Evolutionary conservation across 2,888 invertebrate species (phyloP).

Genomic region (Chrysina gloriosa): DNA sequence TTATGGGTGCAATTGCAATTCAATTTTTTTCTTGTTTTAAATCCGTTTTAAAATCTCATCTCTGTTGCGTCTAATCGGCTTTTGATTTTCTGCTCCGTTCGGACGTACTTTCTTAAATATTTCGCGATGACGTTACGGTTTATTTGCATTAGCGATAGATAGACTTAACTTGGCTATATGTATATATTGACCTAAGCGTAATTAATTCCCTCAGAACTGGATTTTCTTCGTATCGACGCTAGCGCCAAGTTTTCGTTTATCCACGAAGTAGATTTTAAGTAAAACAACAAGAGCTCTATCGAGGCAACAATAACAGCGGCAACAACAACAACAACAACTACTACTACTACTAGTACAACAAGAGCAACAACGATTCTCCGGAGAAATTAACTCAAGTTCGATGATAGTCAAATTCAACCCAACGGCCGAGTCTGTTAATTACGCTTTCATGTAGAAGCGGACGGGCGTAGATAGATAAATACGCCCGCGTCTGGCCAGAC

Average conservation of each 20-base stretch:
- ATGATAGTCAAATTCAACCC: conserved; percentile 53
- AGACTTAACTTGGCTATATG: no score
- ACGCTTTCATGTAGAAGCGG: conserved; percentile 53
- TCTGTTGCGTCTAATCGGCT: no score
- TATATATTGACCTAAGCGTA: no score
- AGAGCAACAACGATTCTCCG: conserved; percentile 7
- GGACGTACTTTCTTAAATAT: no score
- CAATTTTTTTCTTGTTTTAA: no score
- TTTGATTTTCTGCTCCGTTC: no score
- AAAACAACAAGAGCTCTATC: conserved; percentile 1
- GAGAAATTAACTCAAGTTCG: conserved; percentile 60
- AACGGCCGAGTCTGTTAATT: conserved; percentile 53
- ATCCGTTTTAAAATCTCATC: no score
- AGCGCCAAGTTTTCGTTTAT: conserved; percentile 12
- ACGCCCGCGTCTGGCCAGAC: conserved; percentile 49
- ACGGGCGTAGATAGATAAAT: conserved; percentile 52
- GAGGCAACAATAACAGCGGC: not conserved
- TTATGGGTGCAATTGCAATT: no score
- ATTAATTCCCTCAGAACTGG: no score
- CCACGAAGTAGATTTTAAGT: not conserved
- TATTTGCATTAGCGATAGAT: no score
- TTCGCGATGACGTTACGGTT: no score
- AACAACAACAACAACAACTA: conserved; percentile 1
- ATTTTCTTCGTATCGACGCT: no score
- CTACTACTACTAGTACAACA: not conserved